Evolutionary conservation across 1,140 invertebrate species (phyloP), one percentile per base, ranked within the genome.

Genomic region (Berghia stephanieae): DNA sequence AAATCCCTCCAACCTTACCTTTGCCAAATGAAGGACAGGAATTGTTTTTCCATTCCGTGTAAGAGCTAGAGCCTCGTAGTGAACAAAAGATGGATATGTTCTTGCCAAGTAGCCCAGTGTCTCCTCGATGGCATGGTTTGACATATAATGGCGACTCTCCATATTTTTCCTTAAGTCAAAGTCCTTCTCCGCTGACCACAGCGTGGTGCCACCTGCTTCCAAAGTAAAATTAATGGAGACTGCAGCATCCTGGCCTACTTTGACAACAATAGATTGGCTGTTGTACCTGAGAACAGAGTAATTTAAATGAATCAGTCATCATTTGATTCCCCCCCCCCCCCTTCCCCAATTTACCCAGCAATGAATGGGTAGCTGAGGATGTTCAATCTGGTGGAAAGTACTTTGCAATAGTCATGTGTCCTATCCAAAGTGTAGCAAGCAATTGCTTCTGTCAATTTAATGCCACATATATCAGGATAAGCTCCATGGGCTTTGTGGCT

Each of bases 181-280:
- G 88, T 96, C 94, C 84, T 94, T 91, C 6, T 92, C 91, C 16
- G 92, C 91, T 0, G 94, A 94, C 96, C 96, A 98, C 80, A 93
- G 92, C 70, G 92, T 88, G 0, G 93, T 91, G 27, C 95, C 93
- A 84, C 94, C 92, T 60, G 81, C 79, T 5, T 94, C 93, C 21
- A 98, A 89, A 0, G 93, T 94, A 82, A 97, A 95, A 88, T 97
- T 96, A 31, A 95, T 82, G 52, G 90, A 90, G 44, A 92, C 88
- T 24, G 92, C 92, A 16, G 91, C 92, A 13, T 87, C 84, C 42
- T 86, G 83, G 1, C 93, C 93, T 2, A 97, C 92, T 1, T 88
- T 90, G 2, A 87, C 84, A 24, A 66, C 55, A 2, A 84, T 66
- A 0, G 80, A 77, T 68, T 86, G 81, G 6, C 77, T 34, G 52